Conservation (phyloP, 2,888 invertebrate genomes). For the Piscicola geometra region DNA sequence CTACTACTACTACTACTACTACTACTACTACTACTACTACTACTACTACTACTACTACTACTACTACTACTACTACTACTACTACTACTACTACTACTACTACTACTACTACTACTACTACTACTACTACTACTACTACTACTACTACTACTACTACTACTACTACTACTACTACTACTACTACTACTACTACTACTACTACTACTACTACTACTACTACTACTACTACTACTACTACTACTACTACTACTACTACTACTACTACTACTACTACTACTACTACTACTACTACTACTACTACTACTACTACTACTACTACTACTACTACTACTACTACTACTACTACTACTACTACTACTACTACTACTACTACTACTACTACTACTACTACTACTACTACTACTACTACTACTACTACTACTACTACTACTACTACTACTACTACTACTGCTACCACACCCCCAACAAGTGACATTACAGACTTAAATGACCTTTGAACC, state of each 20-base stretch:
- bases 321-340: no score
- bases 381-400: neutral
- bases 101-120: no score
- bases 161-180: no score
- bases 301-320: no score
- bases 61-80: conserved; percentile 26
- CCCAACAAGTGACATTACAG: neutral
- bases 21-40: no score
- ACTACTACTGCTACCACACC: neutral
- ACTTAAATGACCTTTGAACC: neutral
- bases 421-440: neutral
- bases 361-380: neutral
- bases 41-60: conserved; percentile 4
- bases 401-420: conserved; percentile 1
- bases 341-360: no score
- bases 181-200: no score
- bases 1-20: conserved; percentile 30
- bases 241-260: neutral
- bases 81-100: conserved; percentile 28
- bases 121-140: no score
- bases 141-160: no score
- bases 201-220: no score
- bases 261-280: neutral
- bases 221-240: no score
- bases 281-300: neutral